Evolutionary conservation across 1,140 invertebrate genomes (phyloP), one percentile per base, ranked within the genome.

Genomic region (Drosophila subpulchrella): DNA sequence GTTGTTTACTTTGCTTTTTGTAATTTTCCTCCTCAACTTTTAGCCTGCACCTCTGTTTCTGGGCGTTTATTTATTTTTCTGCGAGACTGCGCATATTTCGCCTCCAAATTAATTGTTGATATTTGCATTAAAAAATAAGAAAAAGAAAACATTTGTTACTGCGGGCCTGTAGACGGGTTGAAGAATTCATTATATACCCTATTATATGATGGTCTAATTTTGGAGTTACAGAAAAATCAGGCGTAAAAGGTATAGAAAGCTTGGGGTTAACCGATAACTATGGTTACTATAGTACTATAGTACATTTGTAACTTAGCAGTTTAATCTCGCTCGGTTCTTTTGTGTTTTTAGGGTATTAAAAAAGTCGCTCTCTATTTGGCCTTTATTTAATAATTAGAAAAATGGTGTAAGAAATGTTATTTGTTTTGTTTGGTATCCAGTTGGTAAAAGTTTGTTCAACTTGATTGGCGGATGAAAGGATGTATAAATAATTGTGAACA

Each of bases 21-120:
- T 53, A 36, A 51, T 75, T 57, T 58, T 59, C 61, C 24, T 48
- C 15, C 13, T 2, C n/a, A 36, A 66, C 38, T 44, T 66, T 75
- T 39, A 53, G 46, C 15, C 44, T 15, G n/a, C 4, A 17, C 32
- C 39, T 20, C 17, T 27, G 24, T 38, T 38, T 6, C 44, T 15
- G 34, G 13, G 17, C 56, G 30, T 13, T 42, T 75, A 48, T 75
- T 75, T 75, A 75, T 75, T 75, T 75, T 67, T 58, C 48, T 75
- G 54, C 47, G 48, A 75, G 73, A 75, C 72, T 75, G 60, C 73
- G 73, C 73, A 76, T 76, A 76, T 76, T 76, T 67, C 34, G 61
- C 61, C 73, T 76, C 41, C 47, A 76, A 76, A 76, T 76, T 76
- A 75, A 76, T 76, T 76, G 73, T 75, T 76, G 73, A 76, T 61